Conservation (phyloP, 2,888 invertebrate species). For the Molorchus minor region DNA sequence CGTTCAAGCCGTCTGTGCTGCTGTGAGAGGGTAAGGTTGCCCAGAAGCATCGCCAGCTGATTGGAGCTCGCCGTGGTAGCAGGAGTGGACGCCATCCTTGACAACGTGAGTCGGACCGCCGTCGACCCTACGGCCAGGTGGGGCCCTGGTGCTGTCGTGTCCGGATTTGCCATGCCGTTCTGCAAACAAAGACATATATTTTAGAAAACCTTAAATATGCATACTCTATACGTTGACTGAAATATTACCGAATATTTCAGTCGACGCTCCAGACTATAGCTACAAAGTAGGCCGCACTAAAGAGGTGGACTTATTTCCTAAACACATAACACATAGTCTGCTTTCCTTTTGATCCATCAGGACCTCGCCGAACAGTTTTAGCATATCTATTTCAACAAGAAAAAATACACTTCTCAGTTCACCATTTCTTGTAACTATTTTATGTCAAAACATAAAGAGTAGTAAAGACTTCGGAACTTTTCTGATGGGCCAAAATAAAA, state of each 20-base stretch:
- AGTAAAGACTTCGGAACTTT: no score
- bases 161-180: constrained; percentile 49
- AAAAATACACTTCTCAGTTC: no score
- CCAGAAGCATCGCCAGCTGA: constrained; percentile 55
- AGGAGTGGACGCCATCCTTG: constrained; percentile 62
- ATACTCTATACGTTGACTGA: background rate
- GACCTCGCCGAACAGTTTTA: no score
- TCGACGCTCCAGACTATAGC: background rate
- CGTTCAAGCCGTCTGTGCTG: constrained; percentile 65
- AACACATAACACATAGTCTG: no score
- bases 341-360: no score
- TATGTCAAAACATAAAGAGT: no score
- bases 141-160: constrained; percentile 45
- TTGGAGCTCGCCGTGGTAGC: constrained; percentile 49
- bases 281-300: background rate
- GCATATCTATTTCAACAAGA: no score
- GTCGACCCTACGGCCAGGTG: constrained; percentile 60
- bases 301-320: background rate
- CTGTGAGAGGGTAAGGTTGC: constrained; percentile 67
- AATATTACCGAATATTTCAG: background rate
- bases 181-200: constrained; percentile 39
- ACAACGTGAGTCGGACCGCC: constrained; percentile 58
- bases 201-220: background rate
- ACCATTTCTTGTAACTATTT: no score
- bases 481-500: no score